A percentile compares a stretch with the other conserved stretches of the same genome.
These are phyloP conservation scores for Pangasius macronema DNA, from an alignment of 2,797 vertebrate species.

Conservation along the genomic window DNA sequence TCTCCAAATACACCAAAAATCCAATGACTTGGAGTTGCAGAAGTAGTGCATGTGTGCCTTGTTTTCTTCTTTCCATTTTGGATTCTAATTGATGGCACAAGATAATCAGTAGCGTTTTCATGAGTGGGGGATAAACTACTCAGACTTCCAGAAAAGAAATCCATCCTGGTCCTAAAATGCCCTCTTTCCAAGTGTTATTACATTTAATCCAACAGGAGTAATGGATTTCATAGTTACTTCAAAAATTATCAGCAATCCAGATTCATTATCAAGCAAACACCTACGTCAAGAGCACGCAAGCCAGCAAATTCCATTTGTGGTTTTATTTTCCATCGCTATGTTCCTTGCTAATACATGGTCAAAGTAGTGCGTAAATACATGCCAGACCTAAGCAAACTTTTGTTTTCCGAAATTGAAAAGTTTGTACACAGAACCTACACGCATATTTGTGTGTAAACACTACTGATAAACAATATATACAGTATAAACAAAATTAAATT, in stretches of 20 bases:
- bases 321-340: neutral
- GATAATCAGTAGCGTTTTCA: neutral
- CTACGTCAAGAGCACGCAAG: neutral
- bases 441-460: neutral
- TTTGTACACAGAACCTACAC: neutral
- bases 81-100: neutral
- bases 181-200: neutral
- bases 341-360: neutral
- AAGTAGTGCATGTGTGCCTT: neutral
- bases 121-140: neutral
- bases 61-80: neutral
- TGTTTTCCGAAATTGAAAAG: neutral
- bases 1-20: neutral
- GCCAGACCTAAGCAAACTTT: neutral
- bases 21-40: neutral
- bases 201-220: neutral
- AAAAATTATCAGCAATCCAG: neutral
- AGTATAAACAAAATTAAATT: slow-evolving; percentile 27
- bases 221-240: neutral
- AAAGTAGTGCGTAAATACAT: neutral
- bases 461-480: neutral
- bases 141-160: neutral
- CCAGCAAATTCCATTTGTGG: neutral
- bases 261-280: neutral
- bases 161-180: neutral